Conservation (phyloP, 2,797 vertebrate genomes). For the Paedocypris micromegethes region DNA sequence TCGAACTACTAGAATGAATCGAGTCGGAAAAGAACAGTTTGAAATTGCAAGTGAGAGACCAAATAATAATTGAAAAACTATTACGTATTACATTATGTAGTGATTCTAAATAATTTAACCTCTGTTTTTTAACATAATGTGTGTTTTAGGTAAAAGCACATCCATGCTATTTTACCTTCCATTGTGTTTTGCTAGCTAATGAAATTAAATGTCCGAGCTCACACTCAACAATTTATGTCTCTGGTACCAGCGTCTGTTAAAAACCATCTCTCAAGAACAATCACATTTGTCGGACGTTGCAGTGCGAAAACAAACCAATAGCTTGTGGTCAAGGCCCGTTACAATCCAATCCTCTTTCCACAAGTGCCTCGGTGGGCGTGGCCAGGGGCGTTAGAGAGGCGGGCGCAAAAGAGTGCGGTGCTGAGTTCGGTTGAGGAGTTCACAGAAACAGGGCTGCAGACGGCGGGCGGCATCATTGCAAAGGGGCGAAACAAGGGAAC, state of each 20-base stretch:
- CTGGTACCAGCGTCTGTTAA: background rate
- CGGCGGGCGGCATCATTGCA: constrained; percentile 65
- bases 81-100: too few relatives aligned
- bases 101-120: too few relatives aligned
- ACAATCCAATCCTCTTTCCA: constrained; percentile 54
- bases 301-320: constrained; percentile 54
- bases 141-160: too few relatives aligned
- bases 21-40: background rate
- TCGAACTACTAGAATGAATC: background rate
- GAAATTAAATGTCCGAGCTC: background rate
- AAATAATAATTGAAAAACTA: too few relatives aligned
- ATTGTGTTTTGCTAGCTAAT: too few relatives aligned
- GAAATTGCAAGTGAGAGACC: too few relatives aligned
- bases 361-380: constrained; percentile 51
- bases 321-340: constrained; percentile 8
- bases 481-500: constrained; percentile 51
- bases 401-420: constrained; percentile 46
- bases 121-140: too few relatives aligned
- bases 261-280: constrained; percentile 13
- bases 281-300: constrained; percentile 2
- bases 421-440: constrained; percentile 71
- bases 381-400: constrained; percentile 41
- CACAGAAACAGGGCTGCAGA: constrained; percentile 66
- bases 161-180: too few relatives aligned
- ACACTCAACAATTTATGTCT: background rate